A percentile compares a stretch with the other conserved stretches of the same genome.
Evolutionary conservation across 2,797 vertebrate species (phyloP).

Genomic region (Bradypodion pumilum): DNA sequence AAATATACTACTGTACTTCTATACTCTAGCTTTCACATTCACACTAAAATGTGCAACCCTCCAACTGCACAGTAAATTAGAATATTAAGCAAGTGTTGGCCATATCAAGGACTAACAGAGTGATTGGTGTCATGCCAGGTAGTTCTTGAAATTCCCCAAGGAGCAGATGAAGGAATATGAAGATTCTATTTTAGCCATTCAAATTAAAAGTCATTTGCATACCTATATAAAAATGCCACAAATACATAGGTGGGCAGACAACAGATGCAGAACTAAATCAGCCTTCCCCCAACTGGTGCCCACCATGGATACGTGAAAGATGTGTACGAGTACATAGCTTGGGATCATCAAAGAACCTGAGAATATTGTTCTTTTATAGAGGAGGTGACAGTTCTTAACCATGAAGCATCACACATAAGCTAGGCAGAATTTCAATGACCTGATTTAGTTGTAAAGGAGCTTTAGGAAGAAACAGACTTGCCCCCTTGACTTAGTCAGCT

Average conservation of each 20-base stretch:
- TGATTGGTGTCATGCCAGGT: neutral
- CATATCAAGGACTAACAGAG: neutral
- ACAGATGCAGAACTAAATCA: neutral
- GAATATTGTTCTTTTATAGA: neutral
- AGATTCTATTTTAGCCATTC: neutral
- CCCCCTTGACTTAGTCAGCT: neutral
- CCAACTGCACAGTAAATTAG: neutral
- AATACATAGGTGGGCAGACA: neutral
- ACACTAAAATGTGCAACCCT: neutral
- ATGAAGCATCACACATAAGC: neutral
- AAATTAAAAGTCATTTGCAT: neutral
- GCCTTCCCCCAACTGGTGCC: neutral
- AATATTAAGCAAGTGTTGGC: neutral
- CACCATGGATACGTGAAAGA: neutral
- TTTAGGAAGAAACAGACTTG: neutral
- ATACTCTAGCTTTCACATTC: neutral
- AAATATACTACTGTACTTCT: neutral
- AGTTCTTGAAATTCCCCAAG: neutral
- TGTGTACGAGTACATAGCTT: neutral
- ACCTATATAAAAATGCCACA: neutral
- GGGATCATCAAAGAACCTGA: neutral
- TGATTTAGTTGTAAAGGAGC: neutral
- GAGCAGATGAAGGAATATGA: neutral
- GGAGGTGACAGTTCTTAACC: neutral
- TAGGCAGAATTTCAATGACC: neutral